phyloP scores from a whole-genome alignment of 2,888 invertebrate species.

The Andrena bicolor region DNA sequence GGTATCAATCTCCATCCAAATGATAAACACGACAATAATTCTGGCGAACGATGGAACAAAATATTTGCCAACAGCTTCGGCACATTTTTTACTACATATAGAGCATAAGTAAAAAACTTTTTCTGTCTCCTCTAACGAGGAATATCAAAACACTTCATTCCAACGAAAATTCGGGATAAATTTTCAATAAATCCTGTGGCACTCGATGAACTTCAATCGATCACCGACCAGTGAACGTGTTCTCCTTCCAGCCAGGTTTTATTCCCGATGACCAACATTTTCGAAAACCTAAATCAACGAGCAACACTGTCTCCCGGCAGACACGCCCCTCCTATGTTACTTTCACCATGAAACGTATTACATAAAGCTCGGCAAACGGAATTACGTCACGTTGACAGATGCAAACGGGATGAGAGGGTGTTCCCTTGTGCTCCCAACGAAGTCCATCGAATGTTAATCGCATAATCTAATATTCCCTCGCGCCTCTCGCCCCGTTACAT shows the following conservation, averaged over 20 bases:
- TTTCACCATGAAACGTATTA: slow-evolving; percentile 22
- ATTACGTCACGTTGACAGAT: slow-evolving; percentile 40
- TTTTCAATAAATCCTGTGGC: not conserved
- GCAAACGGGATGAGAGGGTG: slow-evolving; percentile 38
- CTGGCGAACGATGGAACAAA: not conserved
- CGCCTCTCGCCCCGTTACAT: not conserved
- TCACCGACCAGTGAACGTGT: not conserved
- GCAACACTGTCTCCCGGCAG: not conserved
- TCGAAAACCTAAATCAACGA: slow-evolving; percentile 21
- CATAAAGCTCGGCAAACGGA: slow-evolving; percentile 21
- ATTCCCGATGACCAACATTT: slow-evolving; percentile 13
- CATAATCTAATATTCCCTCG: slow-evolving; percentile 53
- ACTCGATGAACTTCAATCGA: not conserved
- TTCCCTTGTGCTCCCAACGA: slow-evolving; percentile 8
- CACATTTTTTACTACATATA: not conserved
- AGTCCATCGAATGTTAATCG: slow-evolving; percentile 56
- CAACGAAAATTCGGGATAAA: not conserved
- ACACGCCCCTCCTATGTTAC: slow-evolving; percentile 16
- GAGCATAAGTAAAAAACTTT: not conserved
- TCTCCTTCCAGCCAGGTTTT: not conserved
- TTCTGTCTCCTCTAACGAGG: no score
- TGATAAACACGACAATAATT: slow-evolving; percentile 18
- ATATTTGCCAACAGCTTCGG: not conserved
- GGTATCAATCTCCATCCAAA: slow-evolving; percentile 30
- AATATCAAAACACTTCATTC: no score